Conservation (phyloP, 2,797 vertebrate species). For the Erpetoichthys calabaricus region DNA sequence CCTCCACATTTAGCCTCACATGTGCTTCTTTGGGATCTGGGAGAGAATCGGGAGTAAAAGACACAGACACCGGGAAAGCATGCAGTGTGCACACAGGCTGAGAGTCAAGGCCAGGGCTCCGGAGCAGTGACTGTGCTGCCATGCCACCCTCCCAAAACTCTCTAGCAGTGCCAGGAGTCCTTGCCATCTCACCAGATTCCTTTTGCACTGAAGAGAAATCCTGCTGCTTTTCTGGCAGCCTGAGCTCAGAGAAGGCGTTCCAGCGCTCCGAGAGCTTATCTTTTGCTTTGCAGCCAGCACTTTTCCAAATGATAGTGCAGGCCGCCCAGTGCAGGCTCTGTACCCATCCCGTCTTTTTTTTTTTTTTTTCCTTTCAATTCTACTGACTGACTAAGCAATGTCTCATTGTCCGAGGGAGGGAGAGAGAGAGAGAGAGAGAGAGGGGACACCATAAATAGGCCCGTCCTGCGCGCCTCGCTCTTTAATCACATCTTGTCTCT, state of each 20-base stretch:
- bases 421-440: conserved; percentile 8
- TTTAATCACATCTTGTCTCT: conserved; percentile 31
- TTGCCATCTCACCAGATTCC: no score
- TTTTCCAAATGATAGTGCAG: neutral
- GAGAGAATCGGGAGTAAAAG: no score
- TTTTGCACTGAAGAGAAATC: no score
- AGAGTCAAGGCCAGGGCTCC: no score
- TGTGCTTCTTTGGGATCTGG: no score
- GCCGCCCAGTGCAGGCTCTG: conserved; percentile 1
- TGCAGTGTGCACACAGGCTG: no score
- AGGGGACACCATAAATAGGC: conserved; percentile 5
- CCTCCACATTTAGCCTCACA: no score
- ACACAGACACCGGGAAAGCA: no score
- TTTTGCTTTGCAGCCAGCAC: conserved; percentile 3
- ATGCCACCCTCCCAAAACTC: no score
- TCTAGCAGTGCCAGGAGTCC: no score
- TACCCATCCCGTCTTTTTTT: conserved; percentile 2
- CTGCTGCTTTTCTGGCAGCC: neutral
- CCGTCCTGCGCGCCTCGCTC: conserved; percentile 7
- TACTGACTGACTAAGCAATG: neutral
- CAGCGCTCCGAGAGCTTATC: conserved; percentile 8
- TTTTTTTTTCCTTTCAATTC: conserved; percentile 1
- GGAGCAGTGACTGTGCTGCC: no score
- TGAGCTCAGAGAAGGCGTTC: neutral
- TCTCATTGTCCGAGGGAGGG: neutral